Percentiles rank a stretch among this genome's conserved stretches.
Conservation (phyloP, 2,888 invertebrate species). For the Protophormia terraenovae region DNA sequence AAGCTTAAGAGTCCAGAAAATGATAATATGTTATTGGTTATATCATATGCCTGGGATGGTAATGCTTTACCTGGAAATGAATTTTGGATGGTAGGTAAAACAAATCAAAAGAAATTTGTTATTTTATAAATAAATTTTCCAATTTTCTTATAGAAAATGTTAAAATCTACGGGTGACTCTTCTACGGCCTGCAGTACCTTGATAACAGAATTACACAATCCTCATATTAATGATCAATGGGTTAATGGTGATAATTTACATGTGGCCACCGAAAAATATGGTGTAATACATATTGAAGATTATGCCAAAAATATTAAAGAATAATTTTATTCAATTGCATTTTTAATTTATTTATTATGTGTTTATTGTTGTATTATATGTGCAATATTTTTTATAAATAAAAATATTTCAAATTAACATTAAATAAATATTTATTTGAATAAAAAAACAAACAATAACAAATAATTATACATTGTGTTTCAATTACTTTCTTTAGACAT, state of each 20-base stretch:
- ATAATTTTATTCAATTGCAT: not conserved
- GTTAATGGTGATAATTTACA: constrained; percentile 82
- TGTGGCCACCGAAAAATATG: constrained; percentile 80
- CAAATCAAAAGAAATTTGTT: not conserved
- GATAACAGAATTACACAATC: constrained; percentile 84
- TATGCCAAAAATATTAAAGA: constrained; percentile 70
- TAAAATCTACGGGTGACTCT: constrained; percentile 82
- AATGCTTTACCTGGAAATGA: constrained; percentile 89
- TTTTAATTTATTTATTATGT: not conserved
- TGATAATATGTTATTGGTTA: constrained; percentile 83
- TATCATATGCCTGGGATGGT: constrained; percentile 88
- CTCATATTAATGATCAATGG: constrained; percentile 82
- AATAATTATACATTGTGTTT: no score
- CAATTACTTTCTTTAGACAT: no score
- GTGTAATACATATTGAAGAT: constrained; percentile 77
- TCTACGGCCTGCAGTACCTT: constrained; percentile 84
- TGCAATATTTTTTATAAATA: not conserved
- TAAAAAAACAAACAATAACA: no score
- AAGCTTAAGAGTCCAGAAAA: constrained; percentile 78
- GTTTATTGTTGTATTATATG: not conserved
- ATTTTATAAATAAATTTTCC: not conserved
- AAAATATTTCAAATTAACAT: no score
- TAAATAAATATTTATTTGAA: no score
- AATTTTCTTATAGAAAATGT: constrained; percentile 74
- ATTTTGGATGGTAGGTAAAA: constrained; percentile 84